A percentile compares a stretch with the other conserved stretches of the same genome.
These are phyloP conservation scores for Pristiophorus japonicus DNA, from an alignment of 2,113 vertebrate species.

Conservation along the genomic window DNA sequence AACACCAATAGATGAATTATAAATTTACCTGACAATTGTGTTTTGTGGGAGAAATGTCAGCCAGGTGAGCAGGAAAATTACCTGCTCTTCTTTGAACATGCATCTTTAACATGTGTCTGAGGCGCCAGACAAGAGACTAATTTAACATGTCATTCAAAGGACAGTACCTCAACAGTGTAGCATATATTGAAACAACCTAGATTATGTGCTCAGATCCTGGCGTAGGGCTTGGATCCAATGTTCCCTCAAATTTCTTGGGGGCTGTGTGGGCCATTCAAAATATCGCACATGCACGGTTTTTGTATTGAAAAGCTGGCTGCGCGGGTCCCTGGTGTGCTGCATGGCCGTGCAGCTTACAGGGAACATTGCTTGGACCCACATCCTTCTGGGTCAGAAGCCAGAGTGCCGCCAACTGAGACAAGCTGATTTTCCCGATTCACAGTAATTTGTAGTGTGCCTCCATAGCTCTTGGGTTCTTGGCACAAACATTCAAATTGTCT, in stretches of 20 bases:
- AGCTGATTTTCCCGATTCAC: not conserved
- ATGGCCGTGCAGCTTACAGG: no score
- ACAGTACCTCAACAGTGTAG: not conserved
- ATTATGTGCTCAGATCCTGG: not conserved
- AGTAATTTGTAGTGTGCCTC: not conserved
- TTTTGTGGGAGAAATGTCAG: not conserved
- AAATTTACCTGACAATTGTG: not conserved
- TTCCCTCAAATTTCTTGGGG: no score
- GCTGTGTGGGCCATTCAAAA: no score
- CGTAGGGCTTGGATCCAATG: not conserved
- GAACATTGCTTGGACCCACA: not conserved
- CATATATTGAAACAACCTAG: not conserved
- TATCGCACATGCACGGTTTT: no score
- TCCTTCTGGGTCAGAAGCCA: not conserved
- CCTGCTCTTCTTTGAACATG: not conserved
- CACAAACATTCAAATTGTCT: not conserved
- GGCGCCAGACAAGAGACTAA: not conserved
- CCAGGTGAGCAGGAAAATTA: not conserved
- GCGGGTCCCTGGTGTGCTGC: no score
- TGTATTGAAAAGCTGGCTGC: no score
- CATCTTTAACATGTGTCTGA: not conserved
- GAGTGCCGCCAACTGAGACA: not conserved
- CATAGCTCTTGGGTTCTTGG: not conserved
- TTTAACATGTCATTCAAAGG: not conserved
- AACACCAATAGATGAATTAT: not conserved